Evolutionary conservation across 2,888 invertebrate genomes (phyloP).

Genomic region (Rhaphigaster nebulosa): DNA sequence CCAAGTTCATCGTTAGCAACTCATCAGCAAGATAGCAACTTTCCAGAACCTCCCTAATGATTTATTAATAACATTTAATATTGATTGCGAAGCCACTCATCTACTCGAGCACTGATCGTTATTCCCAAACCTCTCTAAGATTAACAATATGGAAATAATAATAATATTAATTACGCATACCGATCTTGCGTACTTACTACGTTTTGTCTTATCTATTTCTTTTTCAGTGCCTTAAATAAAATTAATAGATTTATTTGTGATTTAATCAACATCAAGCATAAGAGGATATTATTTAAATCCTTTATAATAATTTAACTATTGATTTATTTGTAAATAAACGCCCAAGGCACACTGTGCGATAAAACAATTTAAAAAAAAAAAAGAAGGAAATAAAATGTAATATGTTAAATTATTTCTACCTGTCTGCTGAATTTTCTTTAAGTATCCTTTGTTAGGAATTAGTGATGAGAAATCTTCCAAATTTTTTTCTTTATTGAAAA

Average conservation of each 20-base stretch:
- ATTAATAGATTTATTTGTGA: background rate
- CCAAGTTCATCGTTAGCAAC: slow-evolving; percentile 15
- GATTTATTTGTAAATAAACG: no score
- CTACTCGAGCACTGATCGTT: background rate
- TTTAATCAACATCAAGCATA: background rate
- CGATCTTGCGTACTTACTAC: no score
- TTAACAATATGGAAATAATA: background rate
- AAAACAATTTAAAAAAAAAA: no score
- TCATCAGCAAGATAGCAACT: slow-evolving; percentile 1
- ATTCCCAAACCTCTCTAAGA: background rate
- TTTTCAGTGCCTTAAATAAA: background rate
- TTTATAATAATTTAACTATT: no score
- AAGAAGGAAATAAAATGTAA: no score
- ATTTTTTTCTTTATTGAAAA: no score
- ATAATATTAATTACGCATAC: background rate
- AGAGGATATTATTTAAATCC: no score
- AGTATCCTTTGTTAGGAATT: no score
- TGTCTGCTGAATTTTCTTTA: no score
- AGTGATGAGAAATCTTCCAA: no score
- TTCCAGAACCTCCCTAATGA: slow-evolving; percentile 5
- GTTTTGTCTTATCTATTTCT: background rate
- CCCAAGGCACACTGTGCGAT: no score
- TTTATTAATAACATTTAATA: background rate
- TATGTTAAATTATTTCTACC: no score
- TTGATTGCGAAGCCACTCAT: background rate